Base-by-base conservation (phyloP, 2,113 vertebrate genomes). In the Nibea albiflora region DNA sequence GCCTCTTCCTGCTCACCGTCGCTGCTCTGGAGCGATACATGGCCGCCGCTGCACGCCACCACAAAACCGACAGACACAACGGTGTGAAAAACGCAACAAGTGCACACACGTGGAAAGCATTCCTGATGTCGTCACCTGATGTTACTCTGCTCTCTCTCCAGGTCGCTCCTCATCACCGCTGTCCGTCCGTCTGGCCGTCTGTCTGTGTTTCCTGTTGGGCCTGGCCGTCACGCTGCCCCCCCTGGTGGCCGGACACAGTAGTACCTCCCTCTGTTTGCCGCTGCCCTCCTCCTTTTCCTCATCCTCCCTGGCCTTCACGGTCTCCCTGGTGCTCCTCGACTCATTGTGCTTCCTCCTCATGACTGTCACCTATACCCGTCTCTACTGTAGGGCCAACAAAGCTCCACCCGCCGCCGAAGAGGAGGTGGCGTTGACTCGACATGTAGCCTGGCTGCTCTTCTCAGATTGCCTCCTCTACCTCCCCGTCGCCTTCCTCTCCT, bases 401-500 rank as follows among this genome's bases (percentile, higher is more conserved):
- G 62, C 82, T 3, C 63, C 76, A 0, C 81, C 83, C 14, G 0
- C 76, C 28, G 35, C 65, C 0, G 96, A 97, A 52, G 96, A 89
- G 46, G 96, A 96, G 92, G 96, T 92, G 19, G 96, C 94, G 93
- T 92, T 97, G 96, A 96, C 97, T 6, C 97, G 96, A 44, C 98
- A 99, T 26, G 92, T 97, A 8, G 97, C 97, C 56, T 94, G 97
- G 92, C 85, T 99, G n/a, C 96, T 99, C 78, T 98, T 99, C 88
- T 95, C 96, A 54, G 96, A 99, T 90, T 97, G 97, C 77, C 94
- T 98, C 76, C 97, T 99, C 26, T 97, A 96, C 94, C 97, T 97
- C 77, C 98, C 97, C 0, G 95, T 98, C 44, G 97, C 97, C 47
- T 97, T 98, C 89, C 92, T 98, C 84, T 97, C 96, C 78, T 97